Evolutionary conservation across 1,140 invertebrate species (phyloP), one percentile per base, ranked within the genome.

Genomic region (Neodiprion lecontei): DNA sequence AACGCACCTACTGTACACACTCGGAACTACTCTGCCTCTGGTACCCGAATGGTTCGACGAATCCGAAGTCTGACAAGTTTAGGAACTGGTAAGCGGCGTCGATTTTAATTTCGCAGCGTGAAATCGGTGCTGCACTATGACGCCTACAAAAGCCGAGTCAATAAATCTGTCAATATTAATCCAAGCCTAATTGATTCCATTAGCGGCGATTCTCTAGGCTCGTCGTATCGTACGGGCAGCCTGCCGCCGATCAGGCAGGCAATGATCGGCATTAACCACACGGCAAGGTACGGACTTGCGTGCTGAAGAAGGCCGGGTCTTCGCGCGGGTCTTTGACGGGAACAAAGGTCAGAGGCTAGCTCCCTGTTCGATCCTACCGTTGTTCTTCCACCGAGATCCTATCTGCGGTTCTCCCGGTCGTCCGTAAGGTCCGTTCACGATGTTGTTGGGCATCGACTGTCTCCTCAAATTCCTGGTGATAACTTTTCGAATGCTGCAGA

Each of bases 141-240:
- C 79, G 72, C 69, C 79, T 78, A 80, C 78, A 83, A 83, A 82
- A 81, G 82, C 76, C 78, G 70, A 82, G 77, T 81, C 82, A 81
- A 85, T 86, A 83, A 82, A 84, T 83, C 83, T 81, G 79, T 84
- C 83, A 82, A 83, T 83, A 83, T 83, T 85, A 82, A 83, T 83
- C 74, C 77, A 79, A 75, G 74, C 76, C 78, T 85, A 83, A 85
- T 84, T 84, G 81, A 81, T 82, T 80, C 79, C 81, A 83, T 83
- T 83, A 84, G 80, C 78, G 76, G 73, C 76, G 48, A 73, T 75
- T 67, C 72, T 77, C 66, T 69, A 69, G 61, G 67, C 23, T 70
- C 73, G 53, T 9, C 70, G 21, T 47, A 50, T 14, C 70, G 70
- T 71, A 5, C 14, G n/a, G 70, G 68, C 68, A 23, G 14, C 5